Percentiles rank a stretch among this genome's conserved stretches.
Evolutionary conservation across 2,797 vertebrate genomes (phyloP).

Genomic region (Hozukius guyotensis): DNA sequence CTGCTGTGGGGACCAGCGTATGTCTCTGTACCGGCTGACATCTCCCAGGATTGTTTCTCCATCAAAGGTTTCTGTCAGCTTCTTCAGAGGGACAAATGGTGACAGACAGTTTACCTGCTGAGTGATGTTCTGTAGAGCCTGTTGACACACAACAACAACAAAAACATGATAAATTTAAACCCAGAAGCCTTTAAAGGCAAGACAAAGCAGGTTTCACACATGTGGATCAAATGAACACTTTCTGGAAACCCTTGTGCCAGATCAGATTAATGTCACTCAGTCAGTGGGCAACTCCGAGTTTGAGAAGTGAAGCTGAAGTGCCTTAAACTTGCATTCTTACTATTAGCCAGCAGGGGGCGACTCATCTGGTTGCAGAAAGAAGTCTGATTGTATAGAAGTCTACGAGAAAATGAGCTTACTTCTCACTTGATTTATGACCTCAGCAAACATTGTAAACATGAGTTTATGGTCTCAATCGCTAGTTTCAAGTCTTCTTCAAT

Average conservation of each 20-base stretch:
- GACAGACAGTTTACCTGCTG: conserved; percentile 82
- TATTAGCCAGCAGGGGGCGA: no score
- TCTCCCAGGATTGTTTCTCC: conserved; percentile 75
- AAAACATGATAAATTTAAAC: not conserved
- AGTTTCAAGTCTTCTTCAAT: no score
- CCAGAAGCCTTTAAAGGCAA: not conserved
- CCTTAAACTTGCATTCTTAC: no score
- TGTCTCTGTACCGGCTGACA: conserved; percentile 71
- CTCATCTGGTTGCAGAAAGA: no score
- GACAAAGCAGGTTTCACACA: not conserved
- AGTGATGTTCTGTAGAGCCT: conserved; percentile 74
- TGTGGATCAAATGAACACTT: not conserved
- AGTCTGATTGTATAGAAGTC: no score
- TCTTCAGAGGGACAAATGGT: conserved; percentile 86
- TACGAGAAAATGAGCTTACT: no score
- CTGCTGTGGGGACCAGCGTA: conserved; percentile 90
- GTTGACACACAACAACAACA: conserved; percentile 30
- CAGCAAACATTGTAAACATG: no score
- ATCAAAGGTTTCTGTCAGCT: conserved; percentile 72
- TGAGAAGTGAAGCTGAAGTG: no score
- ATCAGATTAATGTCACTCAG: not conserved
- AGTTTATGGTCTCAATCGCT: no score
- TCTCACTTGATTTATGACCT: no score
- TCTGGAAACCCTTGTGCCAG: not conserved
- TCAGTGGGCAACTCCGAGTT: no score